Evolutionary conservation across 2,888 invertebrate species (phyloP).

Genomic region (Plagiodera versicolora): DNA sequence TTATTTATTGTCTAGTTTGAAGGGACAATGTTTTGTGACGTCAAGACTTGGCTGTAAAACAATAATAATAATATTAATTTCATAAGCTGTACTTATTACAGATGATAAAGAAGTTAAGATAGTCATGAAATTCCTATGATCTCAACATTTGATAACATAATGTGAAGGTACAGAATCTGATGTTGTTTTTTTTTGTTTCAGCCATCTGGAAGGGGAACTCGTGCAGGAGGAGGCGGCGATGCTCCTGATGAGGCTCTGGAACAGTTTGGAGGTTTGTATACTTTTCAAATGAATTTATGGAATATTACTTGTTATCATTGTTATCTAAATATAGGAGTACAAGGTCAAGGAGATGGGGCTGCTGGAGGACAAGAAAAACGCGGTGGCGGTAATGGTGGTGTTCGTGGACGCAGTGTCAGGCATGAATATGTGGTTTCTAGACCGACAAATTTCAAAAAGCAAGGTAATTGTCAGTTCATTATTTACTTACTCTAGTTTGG

Average conservation of each 20-base stretch:
- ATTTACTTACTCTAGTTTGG: no score
- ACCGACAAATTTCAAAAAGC: constrained; percentile 35
- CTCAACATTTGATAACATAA: no score
- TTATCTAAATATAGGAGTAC: constrained; percentile 13
- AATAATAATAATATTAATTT: no score
- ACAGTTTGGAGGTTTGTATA: constrained; percentile 17
- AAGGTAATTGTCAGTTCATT: constrained; percentile 32
- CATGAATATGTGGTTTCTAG: constrained; percentile 38
- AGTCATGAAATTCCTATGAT: no score
- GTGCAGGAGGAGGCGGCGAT: constrained; percentile 24
- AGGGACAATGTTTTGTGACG: no score
- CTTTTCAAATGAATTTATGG: not conserved
- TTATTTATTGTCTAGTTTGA: no score
- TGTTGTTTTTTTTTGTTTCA: constrained; percentile 13
- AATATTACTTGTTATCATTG: not conserved
- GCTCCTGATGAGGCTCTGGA: constrained; percentile 10
- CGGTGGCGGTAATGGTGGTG: constrained; percentile 37
- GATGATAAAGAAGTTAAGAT: no score
- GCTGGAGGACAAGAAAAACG: constrained; percentile 19
- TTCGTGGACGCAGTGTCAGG: constrained; percentile 38
- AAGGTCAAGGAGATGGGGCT: constrained; percentile 16
- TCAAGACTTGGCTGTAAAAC: no score
- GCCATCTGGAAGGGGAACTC: constrained; percentile 23
- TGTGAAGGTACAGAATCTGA: not conserved
- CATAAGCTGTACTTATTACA: no score